phyloP scores from a whole-genome alignment of 1,140 invertebrate genomes.

The Meloidogyne hapla region DNA sequence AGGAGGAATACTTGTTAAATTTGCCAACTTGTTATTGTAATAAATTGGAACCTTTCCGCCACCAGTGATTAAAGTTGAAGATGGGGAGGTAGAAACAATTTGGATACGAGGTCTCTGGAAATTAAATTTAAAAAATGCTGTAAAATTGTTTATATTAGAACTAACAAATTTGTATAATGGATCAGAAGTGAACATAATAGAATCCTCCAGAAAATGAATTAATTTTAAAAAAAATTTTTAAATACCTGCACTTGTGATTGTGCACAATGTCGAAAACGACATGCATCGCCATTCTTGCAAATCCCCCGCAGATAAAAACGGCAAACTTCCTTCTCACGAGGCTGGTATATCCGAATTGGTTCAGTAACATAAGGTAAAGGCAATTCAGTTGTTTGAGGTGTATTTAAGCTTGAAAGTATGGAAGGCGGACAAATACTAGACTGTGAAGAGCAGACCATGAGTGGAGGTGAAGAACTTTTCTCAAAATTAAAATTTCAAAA shows the following conservation, averaged over 20 bases:
- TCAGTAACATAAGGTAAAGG: background rate
- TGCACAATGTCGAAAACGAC: slow-evolving; percentile 13
- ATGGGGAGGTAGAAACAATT: background rate
- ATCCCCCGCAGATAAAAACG: slow-evolving; percentile 11
- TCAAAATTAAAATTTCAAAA: background rate
- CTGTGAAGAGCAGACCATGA: background rate
- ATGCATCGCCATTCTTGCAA: slow-evolving; percentile 28
- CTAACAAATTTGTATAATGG: too few species aligned
- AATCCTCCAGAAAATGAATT: too few species aligned
- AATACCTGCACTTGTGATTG: background rate
- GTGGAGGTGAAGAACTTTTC: background rate
- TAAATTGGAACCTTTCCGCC: background rate
- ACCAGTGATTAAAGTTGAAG: background rate
- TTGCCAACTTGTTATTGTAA: background rate
- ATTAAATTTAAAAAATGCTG: background rate
- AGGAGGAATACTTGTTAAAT: slow-evolving; percentile 16
- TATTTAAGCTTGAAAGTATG: background rate
- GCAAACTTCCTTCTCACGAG: slow-evolving; percentile 12
- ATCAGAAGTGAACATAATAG: too few species aligned
- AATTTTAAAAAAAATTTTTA: background rate
- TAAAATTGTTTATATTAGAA: too few species aligned
- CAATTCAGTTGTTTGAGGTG: background rate
- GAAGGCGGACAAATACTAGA: background rate
- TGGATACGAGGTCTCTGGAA: background rate
- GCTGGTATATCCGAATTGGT: background rate